Evolutionary conservation across 2,113 vertebrate species (phyloP).

Genomic region (Triplophysa siluroides): DNA sequence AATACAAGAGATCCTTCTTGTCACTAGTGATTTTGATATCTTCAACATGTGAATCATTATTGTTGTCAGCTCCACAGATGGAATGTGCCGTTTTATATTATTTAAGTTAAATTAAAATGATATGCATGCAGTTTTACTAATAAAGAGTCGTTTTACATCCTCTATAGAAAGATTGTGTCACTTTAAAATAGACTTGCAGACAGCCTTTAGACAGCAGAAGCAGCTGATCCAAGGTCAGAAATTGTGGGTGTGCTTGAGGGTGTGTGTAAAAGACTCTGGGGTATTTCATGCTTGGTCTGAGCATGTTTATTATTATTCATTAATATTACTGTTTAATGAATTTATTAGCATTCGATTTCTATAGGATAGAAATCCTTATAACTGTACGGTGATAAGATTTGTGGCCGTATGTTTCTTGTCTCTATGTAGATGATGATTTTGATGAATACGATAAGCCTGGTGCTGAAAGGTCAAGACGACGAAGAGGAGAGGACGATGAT

Average conservation of each 20-base stretch:
- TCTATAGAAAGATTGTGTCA: no score
- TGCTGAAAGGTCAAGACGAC: slow-evolving; percentile 90
- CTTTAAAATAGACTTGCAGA: no score
- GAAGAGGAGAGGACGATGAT: slow-evolving; percentile 88
- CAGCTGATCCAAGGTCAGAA: no score
- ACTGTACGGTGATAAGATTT: neutral
- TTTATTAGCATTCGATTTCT: no score
- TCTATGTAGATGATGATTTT: slow-evolving; percentile 86
- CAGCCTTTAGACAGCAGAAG: no score
- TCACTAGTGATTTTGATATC: no score
- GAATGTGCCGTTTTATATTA: neutral
- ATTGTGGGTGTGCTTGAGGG: no score
- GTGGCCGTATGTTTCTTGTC: neutral
- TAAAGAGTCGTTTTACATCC: no score
- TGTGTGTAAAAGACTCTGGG: no score
- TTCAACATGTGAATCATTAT: neutral
- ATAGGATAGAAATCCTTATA: neutral
- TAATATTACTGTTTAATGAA: no score
- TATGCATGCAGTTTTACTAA: neutral
- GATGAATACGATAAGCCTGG: slow-evolving; percentile 96
- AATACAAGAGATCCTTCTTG: no score
- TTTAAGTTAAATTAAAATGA: neutral
- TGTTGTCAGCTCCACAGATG: neutral
- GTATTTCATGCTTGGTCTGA: neutral
- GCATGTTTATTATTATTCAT: neutral